Conservation (phyloP, 2,113 vertebrate species). For the Colaptes auratus region DNA sequence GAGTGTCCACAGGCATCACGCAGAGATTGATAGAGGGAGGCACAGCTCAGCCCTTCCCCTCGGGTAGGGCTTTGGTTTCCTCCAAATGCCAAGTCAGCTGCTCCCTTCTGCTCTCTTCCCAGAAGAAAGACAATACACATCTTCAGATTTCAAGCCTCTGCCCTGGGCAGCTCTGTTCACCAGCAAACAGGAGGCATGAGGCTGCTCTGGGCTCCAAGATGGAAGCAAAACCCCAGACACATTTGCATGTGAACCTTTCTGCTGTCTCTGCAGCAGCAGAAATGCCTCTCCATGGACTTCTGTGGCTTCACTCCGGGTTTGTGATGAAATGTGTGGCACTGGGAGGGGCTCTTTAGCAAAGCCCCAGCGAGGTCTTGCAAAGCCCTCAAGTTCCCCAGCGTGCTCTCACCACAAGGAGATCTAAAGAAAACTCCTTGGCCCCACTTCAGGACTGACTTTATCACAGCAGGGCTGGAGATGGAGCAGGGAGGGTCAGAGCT, state of each 20-base stretch:
- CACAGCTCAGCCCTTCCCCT: not conserved
- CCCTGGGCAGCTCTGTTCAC: not conserved
- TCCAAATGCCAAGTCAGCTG: not conserved
- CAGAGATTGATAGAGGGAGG: not conserved
- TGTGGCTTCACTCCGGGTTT: slow-evolving; percentile 5
- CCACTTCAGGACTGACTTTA: not conserved
- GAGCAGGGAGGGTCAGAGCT: not conserved
- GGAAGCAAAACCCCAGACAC: not conserved
- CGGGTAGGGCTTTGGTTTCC: not conserved
- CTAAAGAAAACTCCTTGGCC: slow-evolving; percentile 7
- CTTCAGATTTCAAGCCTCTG: not conserved
- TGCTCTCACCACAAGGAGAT: not conserved
- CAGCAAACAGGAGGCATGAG: not conserved
- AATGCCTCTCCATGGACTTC: not conserved
- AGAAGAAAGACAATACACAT: not conserved
- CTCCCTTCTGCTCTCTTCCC: slow-evolving; percentile 14
- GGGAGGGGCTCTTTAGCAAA: slow-evolving; percentile 19
- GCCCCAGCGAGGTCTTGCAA: not conserved
- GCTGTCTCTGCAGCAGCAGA: not conserved
- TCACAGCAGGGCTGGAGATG: not conserved
- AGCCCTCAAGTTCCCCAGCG: not conserved
- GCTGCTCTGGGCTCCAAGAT: not conserved
- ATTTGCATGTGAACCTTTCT: not conserved
- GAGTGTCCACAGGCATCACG: not conserved
- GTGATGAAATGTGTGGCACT: slow-evolving; percentile 40